A percentile compares a stretch with the other conserved stretches of the same genome.
Conservation (phyloP, 2,113 vertebrate species). For the Sterrhoptilus dennistouni region DNA sequence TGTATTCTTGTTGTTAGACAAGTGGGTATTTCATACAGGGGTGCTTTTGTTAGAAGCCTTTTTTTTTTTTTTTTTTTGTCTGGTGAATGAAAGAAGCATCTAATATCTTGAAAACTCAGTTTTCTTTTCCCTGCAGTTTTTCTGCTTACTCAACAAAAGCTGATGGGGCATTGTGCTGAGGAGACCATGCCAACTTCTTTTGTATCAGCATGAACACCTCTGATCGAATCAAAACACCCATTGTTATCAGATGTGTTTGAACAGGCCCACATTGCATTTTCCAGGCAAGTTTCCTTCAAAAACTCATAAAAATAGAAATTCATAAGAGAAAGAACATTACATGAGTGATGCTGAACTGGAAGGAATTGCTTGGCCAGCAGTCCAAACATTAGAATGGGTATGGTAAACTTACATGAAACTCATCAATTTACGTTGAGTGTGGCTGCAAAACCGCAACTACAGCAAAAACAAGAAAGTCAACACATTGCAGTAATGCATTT, state of each 20-base stretch:
- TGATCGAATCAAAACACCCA: conserved; percentile 24
- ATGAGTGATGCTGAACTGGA: neutral
- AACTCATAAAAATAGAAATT: conserved; percentile 66
- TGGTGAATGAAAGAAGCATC: neutral
- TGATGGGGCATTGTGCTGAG: neutral
- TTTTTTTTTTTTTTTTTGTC: neutral
- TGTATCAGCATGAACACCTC: neutral
- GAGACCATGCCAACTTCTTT: neutral
- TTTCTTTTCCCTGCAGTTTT: neutral
- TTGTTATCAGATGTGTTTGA: conserved; percentile 50
- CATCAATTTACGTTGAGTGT: conserved; percentile 52
- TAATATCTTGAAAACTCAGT: neutral
- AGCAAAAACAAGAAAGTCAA: conserved; percentile 31
- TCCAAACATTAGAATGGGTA: conserved; percentile 1
- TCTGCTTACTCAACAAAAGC: conserved; percentile 11
- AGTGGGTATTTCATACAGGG: neutral
- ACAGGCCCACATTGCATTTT: neutral
- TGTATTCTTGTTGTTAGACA: neutral
- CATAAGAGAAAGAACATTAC: conserved; percentile 42
- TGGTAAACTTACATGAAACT: conserved; percentile 41
- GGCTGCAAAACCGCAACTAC: conserved; percentile 8
- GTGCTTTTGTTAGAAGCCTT: neutral
- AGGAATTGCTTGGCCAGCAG: conserved; percentile 52
- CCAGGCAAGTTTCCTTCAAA: conserved; percentile 35
- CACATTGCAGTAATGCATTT: neutral